These are phyloP conservation scores for Kuschelorhynchus macadamiae DNA, from an alignment of 2,888 invertebrate genomes.

Conservation along the genomic window DNA sequence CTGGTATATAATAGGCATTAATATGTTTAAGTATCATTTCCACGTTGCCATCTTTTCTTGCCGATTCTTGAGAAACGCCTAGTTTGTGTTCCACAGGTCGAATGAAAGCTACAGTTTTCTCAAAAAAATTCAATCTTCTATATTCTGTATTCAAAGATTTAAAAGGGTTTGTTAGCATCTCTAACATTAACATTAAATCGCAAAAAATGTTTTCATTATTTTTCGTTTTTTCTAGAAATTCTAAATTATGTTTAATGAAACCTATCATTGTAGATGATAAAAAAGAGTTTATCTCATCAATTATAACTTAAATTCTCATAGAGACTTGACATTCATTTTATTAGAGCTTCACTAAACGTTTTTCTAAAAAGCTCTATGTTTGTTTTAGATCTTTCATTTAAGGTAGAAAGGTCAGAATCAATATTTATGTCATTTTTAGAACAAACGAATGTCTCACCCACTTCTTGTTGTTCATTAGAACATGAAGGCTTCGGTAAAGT, in stretches of 20 bases:
- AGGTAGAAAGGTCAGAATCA: not conserved
- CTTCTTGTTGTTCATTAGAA: too few species aligned
- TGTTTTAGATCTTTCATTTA: constrained; percentile 2
- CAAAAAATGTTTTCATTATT: not conserved
- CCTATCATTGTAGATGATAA: not conserved
- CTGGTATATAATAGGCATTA: constrained; percentile 23
- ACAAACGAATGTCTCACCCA: too few species aligned
- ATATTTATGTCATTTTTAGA: too few species aligned
- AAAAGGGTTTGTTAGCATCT: constrained; percentile 18
- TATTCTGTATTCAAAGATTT: constrained; percentile 30
- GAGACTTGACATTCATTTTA: not conserved
- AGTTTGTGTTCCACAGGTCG: constrained; percentile 10
- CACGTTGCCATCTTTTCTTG: constrained; percentile 5
- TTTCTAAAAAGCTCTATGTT: constrained; percentile 1
- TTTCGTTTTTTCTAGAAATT: not conserved
- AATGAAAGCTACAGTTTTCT: constrained; percentile 24
- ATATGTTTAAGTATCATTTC: constrained; percentile 27
- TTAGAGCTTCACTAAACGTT: constrained; percentile 3
- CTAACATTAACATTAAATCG: constrained; percentile 8
- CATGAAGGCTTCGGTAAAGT: too few species aligned
- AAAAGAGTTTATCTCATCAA: constrained; percentile 9
- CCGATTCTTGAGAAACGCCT: constrained; percentile 17
- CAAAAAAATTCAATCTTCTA: constrained; percentile 25
- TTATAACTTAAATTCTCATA: constrained; percentile 13
- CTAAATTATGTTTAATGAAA: constrained; percentile 3